Percentiles rank a stretch among this genome's conserved stretches.
These are phyloP conservation scores for Ailuropoda melanoleuca DNA, from an alignment of 2,113 vertebrate species.

Conservation along the genomic window DNA sequence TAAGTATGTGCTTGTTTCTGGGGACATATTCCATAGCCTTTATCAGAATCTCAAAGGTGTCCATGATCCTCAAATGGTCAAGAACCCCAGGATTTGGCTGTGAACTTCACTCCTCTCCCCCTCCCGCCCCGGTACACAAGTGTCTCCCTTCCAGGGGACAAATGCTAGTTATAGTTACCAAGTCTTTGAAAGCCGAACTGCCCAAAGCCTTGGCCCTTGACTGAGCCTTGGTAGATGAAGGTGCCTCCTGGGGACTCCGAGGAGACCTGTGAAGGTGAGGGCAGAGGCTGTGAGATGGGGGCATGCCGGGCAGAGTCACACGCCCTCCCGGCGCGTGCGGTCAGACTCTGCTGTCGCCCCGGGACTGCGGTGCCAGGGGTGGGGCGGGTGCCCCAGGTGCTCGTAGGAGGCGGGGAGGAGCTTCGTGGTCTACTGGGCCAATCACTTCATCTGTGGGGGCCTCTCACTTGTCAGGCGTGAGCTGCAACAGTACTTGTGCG, in stretches of 20 bases:
- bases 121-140: fast-evolving
- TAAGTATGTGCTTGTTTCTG: neutral
- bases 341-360: neutral
- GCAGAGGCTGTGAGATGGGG: neutral
- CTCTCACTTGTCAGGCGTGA: neutral
- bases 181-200: conserved; percentile 98
- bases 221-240: conserved; percentile 98
- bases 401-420: neutral
- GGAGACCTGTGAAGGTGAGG: conserved; percentile 88
- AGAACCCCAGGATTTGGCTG: neutral
- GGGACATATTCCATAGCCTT: neutral
- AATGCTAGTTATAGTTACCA: conserved; percentile 89
- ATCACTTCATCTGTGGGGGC: neutral
- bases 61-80: neutral
- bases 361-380: fast-evolving
- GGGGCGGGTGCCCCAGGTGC: neutral
- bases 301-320: neutral
- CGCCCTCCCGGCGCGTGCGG: too few species aligned
- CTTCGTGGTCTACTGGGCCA: neutral
- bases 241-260: conserved; percentile 94
- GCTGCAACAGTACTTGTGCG: too few species aligned
- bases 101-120: fast-evolving
- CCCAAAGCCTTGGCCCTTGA: conserved; percentile 97
- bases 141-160: neutral
- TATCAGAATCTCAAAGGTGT: neutral